Base-by-base conservation (phyloP, 2,888 invertebrate genomes). In the Leucoptera coffeella region DNA sequence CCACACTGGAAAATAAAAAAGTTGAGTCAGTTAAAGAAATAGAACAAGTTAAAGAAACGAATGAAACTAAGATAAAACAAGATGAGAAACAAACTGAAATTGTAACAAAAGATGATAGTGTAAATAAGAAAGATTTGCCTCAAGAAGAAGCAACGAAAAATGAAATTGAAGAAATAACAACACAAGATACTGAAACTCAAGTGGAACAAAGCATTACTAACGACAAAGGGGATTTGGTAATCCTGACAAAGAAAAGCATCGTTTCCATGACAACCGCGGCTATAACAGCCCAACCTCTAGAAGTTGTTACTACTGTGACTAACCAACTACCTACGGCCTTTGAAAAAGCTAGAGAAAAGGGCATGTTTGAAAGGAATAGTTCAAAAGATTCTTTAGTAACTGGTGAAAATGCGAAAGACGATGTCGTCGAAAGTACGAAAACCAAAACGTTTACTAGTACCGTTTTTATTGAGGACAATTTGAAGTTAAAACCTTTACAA, bases 191-290 rank as follows among this genome's bases (percentile, higher is more conserved):
- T 32, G 60, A 64, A 39, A 71, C 72, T 1, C 72, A 72, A 38
- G 67, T 60, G 34, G 71, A 72, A 31, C 67, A 64, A 13, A 29
- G 10, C 42, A 39, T 47, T 9, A 50, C 50, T n/a, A 56, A 56
- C 33, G 58, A 57, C 11, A 58, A 56, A 36, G 59, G 57, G 12
- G 65, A 65, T 30, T 40, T 72, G 10, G 57, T 72, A 5, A 57
- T 69, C 27, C 38, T 72, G 27, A 71, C 71, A 0, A 72, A 71
- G 41, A 64, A 65, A 38, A 72, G 50, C 33, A 55, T 75, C 12
- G 58, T 75, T 22, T 74, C 75, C 11, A 75, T 75, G 74, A 75
- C 75, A 9, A 74, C 74, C 4, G 74, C 75, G 12, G 74, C 75
- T 4, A 75, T 75, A 26, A 72, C 75, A 26, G 61, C 74, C 4